Percentiles rank a stretch among this genome's conserved stretches.
Conservation (phyloP, 2,888 invertebrate genomes). For the Listrodromus nycthemerus region DNA sequence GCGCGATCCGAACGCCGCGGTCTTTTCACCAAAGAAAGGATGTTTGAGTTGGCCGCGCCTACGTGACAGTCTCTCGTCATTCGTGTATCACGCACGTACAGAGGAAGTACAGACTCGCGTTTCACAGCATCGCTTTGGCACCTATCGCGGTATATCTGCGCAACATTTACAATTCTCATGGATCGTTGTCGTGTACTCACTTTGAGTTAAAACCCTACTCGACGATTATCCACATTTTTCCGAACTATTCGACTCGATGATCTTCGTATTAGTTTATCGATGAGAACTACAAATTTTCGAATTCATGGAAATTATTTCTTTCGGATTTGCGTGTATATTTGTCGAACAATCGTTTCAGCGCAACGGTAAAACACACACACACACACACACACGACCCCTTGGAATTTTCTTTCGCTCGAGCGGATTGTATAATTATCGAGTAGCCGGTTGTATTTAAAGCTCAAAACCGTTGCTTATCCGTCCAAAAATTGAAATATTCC, state of each 20-base stretch:
- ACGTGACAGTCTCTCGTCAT: slow-evolving; percentile 63
- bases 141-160: slow-evolving; percentile 74
- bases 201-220: too few relatives aligned
- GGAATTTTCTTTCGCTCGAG: slow-evolving; percentile 43
- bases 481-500: background rate
- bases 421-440: slow-evolving; percentile 25
- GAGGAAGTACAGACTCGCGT: slow-evolving; percentile 10
- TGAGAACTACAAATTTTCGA: background rate
- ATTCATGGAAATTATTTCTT: background rate
- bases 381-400: slow-evolving; percentile 36
- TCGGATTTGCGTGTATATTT: slow-evolving; percentile 9
- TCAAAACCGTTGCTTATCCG: slow-evolving; percentile 11
- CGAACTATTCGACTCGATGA: too few relatives aligned
- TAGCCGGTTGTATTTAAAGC: background rate
- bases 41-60: slow-evolving; percentile 84
- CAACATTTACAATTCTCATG: slow-evolving; percentile 82
- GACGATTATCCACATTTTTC: too few relatives aligned
- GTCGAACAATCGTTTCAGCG: slow-evolving; percentile 42
- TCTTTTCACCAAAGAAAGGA: slow-evolving; percentile 80
- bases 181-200: slow-evolving; percentile 62
- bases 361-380: too few relatives aligned
- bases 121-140: slow-evolving; percentile 54
- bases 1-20: slow-evolving; percentile 68
- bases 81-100: slow-evolving; percentile 50
- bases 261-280: too few relatives aligned